Percentiles rank a stretch among this genome's conserved stretches.
Conservation (phyloP, 2,888 invertebrate species). For the Stictocephala bisonia region DNA sequence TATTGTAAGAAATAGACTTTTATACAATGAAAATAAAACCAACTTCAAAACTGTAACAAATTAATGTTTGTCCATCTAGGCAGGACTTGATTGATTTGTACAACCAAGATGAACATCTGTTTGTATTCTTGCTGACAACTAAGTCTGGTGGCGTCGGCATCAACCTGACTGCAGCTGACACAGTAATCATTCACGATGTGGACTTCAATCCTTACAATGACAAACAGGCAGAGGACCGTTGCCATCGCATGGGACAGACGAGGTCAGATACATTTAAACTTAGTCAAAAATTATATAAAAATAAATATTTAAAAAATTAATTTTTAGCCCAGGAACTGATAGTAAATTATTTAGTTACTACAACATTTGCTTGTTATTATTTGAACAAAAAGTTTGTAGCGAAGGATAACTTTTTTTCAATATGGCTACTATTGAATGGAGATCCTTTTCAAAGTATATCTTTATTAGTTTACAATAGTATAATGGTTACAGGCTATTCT, state of each 20-base stretch:
- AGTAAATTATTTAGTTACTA: too few species aligned
- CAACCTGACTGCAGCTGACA: conserved; percentile 93
- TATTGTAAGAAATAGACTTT: background rate
- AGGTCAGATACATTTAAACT: conserved; percentile 54
- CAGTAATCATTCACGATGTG: conserved; percentile 96
- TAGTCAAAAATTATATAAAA: too few species aligned
- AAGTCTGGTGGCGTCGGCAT: conserved; percentile 96
- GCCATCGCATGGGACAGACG: conserved; percentile 81
- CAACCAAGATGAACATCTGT: conserved; percentile 81
- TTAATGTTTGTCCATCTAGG: conserved; percentile 67
- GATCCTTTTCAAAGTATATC: too few species aligned
- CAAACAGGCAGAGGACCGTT: conserved; percentile 95
- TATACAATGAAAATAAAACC: background rate
- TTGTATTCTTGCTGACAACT: conserved; percentile 92
- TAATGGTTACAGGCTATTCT: too few species aligned
- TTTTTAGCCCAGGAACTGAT: too few species aligned
- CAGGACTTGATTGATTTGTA: conserved; percentile 92
- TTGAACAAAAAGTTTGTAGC: too few species aligned
- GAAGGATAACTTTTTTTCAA: too few species aligned
- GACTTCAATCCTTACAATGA: conserved; percentile 99
- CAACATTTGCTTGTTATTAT: too few species aligned
- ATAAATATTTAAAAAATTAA: too few species aligned
- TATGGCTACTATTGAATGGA: too few species aligned
- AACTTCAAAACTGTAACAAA: background rate
- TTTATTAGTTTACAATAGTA: too few species aligned